Base-by-base conservation (phyloP, 2,113 vertebrate genomes). In the Sula dactylatra region DNA sequence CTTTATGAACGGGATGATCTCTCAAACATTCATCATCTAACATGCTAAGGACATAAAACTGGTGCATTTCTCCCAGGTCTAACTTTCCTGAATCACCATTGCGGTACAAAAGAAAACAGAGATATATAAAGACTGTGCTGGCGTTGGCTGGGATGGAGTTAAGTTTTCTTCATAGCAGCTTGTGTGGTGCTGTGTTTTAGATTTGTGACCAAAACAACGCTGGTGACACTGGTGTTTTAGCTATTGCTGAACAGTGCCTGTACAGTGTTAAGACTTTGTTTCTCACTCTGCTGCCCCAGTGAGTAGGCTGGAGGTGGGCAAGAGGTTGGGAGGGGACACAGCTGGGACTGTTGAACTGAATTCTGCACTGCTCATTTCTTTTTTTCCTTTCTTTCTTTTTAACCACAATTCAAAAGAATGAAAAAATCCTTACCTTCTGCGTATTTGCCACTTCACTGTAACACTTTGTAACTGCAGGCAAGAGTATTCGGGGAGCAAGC, bases 401-500 rank as follows among this genome's bases (percentile, higher is more conserved):
- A 58, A 56, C 36, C 40, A 29, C 40, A 69, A 11, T 40, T 55
- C 26, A 34, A 22, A 94, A 59, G 45, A 89, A 72, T 26, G 19
- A 62, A 55, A 61, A 44, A 10, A 1, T 21, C 65, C 96, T 91
- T 67, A 99, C 99, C 99, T 99, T 98, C 79, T 97, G 97, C 36
- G 97, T 94, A 13, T 94, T 92, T 70, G 98, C 97, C 92, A 99
- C 95, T 76, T 96, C 88, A 93, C 74, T 89, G 95, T 99, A 99
- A 70, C 99, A 99, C 91, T 95, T 98, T 58, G 93, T 96, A 64
- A 99, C 26, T 6, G 98, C 98, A 70, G 99, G 99, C 88, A 99
- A 76, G 7, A 99, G 98, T 64, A 99, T 99, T 73, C 99, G 97
- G 45, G 99, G 92, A 62, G 99, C 98, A n/a, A 99, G 98, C 50